A percentile compares a stretch with the other conserved stretches of the same genome.
phyloP scores from a whole-genome alignment of 2,797 vertebrate species.

The Chromobotia macracanthus region DNA sequence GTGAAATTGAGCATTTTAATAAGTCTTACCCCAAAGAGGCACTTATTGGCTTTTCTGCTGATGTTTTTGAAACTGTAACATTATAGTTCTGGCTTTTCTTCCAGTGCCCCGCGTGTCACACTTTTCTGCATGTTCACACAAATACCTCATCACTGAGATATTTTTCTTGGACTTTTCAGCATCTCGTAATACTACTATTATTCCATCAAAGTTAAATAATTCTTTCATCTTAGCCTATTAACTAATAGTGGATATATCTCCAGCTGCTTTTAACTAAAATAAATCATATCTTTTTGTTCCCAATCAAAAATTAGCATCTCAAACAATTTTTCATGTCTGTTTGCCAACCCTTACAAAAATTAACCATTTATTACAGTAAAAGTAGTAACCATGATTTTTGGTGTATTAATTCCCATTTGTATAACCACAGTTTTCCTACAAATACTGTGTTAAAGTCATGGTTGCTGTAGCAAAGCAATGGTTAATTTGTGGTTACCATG shows the following conservation, averaged over 20 bases:
- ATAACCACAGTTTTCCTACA: too few species aligned
- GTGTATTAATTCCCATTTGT: too few species aligned
- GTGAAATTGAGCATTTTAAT: too few species aligned
- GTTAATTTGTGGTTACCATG: too few species aligned
- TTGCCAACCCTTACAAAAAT: background rate
- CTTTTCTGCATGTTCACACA: slow-evolving; percentile 8
- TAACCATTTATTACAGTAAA: too few species aligned
- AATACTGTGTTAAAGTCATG: too few species aligned
- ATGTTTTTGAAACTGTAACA: background rate
- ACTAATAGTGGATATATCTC: background rate
- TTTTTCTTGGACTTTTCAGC: background rate
- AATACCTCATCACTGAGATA: slow-evolving; percentile 11
- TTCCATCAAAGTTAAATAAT: background rate
- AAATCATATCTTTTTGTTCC: background rate
- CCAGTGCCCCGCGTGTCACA: background rate
- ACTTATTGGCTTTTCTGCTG: background rate
- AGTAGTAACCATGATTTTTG: too few species aligned
- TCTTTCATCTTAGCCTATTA: background rate
- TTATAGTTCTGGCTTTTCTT: slow-evolving; percentile 3
- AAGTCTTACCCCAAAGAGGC: background rate
- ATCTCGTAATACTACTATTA: background rate
- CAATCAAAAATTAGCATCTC: slow-evolving; percentile 7
- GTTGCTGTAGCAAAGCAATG: too few species aligned
- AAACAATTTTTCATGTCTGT: background rate
- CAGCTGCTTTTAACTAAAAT: background rate